phyloP scores from a whole-genome alignment of 2,888 invertebrate genomes.

The Ptycholaimellus sp. region DNA sequence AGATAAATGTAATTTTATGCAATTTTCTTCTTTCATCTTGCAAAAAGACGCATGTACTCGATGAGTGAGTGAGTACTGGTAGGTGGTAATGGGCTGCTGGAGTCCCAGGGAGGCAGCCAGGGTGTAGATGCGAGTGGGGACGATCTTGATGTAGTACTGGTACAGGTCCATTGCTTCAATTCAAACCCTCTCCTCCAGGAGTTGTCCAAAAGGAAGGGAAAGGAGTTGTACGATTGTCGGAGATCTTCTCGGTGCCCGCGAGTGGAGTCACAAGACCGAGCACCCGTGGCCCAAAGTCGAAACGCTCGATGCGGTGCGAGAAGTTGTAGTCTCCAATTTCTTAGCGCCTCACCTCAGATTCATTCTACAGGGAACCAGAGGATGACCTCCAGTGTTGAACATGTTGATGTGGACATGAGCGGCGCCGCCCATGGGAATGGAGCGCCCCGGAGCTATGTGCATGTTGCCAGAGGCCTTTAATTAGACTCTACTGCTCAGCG shows the following conservation, averaged over 20 bases:
- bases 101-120: no score
- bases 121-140: constrained; percentile 69
- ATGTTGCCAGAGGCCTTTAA: no score
- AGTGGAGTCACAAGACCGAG: constrained; percentile 69
- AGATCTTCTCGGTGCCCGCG: constrained; percentile 71
- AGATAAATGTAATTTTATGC: constrained; percentile 4
- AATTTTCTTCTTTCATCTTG: background rate
- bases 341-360: no score
- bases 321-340: constrained; percentile 56
- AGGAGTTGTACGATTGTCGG: constrained; percentile 38
- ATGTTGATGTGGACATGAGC: no score
- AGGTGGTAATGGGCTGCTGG: constrained; percentile 34
- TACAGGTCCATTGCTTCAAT: constrained; percentile 47
- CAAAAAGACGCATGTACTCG: constrained; percentile 22
- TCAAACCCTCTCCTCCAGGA: background rate
- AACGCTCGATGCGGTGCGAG: constrained; percentile 71
- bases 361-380: no score
- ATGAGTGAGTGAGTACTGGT: constrained; percentile 81
- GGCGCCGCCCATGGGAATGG: no score
- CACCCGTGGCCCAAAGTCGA: constrained; percentile 62
- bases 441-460: no score
- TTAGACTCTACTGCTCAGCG: no score
- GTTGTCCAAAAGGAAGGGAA: background rate
- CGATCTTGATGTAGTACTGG: constrained; percentile 83
- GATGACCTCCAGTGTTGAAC: no score